phyloP scores from a whole-genome alignment of 2,797 vertebrate genomes.

The Gouania willdenowi region DNA sequence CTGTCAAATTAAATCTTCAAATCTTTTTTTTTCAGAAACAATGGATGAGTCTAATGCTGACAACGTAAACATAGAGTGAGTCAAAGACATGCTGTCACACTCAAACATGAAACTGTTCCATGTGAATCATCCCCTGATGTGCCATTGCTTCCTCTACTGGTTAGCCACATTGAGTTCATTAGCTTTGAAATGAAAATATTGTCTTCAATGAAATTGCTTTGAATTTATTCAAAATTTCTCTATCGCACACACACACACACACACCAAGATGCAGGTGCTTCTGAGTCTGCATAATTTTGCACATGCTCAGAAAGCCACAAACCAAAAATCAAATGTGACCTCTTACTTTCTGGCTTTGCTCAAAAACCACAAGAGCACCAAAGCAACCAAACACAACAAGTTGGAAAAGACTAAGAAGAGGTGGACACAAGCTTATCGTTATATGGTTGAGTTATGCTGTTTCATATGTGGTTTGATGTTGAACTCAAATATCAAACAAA shows the following conservation, averaged over 20 bases:
- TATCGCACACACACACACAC: slow-evolving; percentile 1
- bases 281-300: slow-evolving; percentile 25
- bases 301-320: slow-evolving; percentile 32
- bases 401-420: slow-evolving; percentile 9
- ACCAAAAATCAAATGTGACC: slow-evolving; percentile 31
- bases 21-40: slow-evolving; percentile 26
- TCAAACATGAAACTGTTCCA: slow-evolving; percentile 33
- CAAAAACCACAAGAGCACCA: slow-evolving; percentile 28
- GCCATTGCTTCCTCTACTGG: slow-evolving; percentile 13
- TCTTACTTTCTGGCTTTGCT: slow-evolving; percentile 42
- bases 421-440: too few species aligned
- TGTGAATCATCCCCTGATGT: slow-evolving; percentile 39
- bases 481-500: too few species aligned
- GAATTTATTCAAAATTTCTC: too few species aligned
- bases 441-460: too few species aligned
- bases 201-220: too few species aligned
- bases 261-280: slow-evolving; percentile 18
- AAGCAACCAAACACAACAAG: slow-evolving; percentile 40
- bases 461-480: too few species aligned
- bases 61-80: slow-evolving; percentile 54
- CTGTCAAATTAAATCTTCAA: slow-evolving; percentile 15
- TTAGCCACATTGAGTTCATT: slow-evolving; percentile 8
- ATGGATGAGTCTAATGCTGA: slow-evolving; percentile 29
- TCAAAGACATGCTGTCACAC: slow-evolving; percentile 38
- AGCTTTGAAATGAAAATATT: too few species aligned